phyloP scores from a whole-genome alignment of 2,113 vertebrate genomes.

The Talpa occidentalis region DNA sequence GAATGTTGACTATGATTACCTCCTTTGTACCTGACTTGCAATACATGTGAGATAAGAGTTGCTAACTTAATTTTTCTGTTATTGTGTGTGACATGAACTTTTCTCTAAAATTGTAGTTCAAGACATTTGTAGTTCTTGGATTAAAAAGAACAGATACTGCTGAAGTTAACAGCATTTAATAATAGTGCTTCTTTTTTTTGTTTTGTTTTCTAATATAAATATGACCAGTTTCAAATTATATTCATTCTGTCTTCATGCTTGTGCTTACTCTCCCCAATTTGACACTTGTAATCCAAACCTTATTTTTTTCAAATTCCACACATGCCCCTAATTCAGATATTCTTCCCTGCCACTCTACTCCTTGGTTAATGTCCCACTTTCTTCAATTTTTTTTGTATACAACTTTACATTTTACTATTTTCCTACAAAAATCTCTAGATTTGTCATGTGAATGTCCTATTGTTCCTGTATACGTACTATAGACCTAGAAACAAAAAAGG shows the following conservation, averaged over 20 bases:
- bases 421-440: background rate
- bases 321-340: background rate
- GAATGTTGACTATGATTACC: conserved; percentile 53
- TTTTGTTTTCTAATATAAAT: background rate
- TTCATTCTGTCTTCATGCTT: background rate
- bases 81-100: conserved; percentile 43
- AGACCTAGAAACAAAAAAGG: background rate
- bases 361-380: background rate
- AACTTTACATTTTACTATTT: background rate
- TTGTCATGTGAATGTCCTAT: background rate
- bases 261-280: background rate
- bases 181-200: background rate
- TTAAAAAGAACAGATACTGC: background rate
- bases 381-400: background rate
- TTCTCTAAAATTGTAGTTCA: conserved; percentile 41
- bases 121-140: conserved; percentile 36
- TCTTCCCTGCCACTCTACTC: background rate
- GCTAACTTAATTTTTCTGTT: conserved; percentile 55
- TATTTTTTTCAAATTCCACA: background rate
- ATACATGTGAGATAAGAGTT: conserved; percentile 14
- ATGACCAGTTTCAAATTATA: background rate
- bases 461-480: background rate
- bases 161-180: conserved; percentile 35
- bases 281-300: background rate
- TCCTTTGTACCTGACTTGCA: background rate